Base-by-base conservation (phyloP, 2,113 vertebrate genomes). In the Mola mola region DNA sequence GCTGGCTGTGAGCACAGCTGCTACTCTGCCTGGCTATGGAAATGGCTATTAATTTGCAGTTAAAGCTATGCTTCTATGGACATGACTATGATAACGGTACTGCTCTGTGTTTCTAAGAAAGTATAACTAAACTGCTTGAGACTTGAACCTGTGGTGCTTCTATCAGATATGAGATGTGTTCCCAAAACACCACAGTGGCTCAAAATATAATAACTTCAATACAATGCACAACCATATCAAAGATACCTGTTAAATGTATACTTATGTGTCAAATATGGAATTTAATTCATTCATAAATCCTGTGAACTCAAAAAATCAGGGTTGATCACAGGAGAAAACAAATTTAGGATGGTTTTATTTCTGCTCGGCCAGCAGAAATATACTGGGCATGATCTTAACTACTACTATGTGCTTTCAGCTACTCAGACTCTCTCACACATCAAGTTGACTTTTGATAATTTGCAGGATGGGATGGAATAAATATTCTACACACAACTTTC, bases 1-100 rank as follows among this genome's bases (percentile, higher is more conserved):
- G 46, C 66, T 69, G 55, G 56, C 56, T 51, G 66, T 38, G 55
- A 38, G 66, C 22, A 60, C 66, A 69, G 66, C 66, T 60, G 55
- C 19, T 40, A 24, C 38, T 37, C 37, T 60, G 40, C 24, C 41
- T 42, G 34, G 34, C 44, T 34, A n/a, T 15, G n/a, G 15, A 47
- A 29, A 40, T 20, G 24, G 25, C 26, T 28, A 28, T 19, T 28
- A 24, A 26, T 56, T 15, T 56, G 16, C 20, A 8, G 36, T 15
- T 41, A 11, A 28, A 41, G 42, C 34, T 43, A 8, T 21, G 33
- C 21, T 19, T 15, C 41, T 29, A 31, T 31, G 19, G 8, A 42
- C 19, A 52, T 20, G 21, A 11, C n/a, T 24, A 10, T 0, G 4
- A 15, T 26, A n/a, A 21, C n/a, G 26, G 21, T 13, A 33, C 34